Evolutionary conservation across 2,113 vertebrate species (phyloP).

Genomic region (Agelaius phoeniceus): DNA sequence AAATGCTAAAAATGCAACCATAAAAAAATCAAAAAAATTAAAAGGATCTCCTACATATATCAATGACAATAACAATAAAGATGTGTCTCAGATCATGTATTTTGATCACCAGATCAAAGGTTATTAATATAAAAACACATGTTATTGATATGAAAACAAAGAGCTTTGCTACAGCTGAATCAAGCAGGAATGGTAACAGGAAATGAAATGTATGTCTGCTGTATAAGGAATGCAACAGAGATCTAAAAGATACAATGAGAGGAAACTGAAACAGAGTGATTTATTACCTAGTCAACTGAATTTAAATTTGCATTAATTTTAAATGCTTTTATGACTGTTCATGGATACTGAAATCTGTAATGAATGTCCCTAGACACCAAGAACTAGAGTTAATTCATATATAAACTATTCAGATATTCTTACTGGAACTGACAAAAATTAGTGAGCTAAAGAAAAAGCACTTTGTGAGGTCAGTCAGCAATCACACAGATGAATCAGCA

Average conservation of each 20-base stretch:
- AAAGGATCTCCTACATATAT: neutral
- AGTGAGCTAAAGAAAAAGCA: slow-evolving; percentile 41
- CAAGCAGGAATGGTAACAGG: neutral
- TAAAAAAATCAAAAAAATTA: neutral
- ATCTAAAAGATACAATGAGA: neutral
- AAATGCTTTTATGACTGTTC: slow-evolving; percentile 46
- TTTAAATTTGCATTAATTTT: slow-evolving; percentile 51
- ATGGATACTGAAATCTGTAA: slow-evolving; percentile 9
- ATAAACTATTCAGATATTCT: slow-evolving; percentile 33
- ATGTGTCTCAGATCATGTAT: neutral
- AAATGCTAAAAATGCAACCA: neutral
- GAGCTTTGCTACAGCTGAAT: neutral
- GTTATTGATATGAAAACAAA: neutral
- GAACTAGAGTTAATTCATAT: slow-evolving; percentile 17
- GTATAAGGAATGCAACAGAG: neutral
- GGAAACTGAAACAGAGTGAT: neutral
- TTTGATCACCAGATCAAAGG: neutral
- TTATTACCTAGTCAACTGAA: slow-evolving; percentile 53
- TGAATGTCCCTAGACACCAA: slow-evolving; percentile 30
- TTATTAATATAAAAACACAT: neutral
- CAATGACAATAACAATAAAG: neutral
- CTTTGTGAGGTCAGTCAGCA: slow-evolving; percentile 49
- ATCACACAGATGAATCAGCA: slow-evolving; percentile 38
- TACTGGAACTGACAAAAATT: slow-evolving; percentile 39
- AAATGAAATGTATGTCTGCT: neutral